Evolutionary conservation across 1,140 invertebrate genomes (phyloP), one percentile per base, ranked within the genome.

Genomic region (Diachasmimorpha longicaudata): DNA sequence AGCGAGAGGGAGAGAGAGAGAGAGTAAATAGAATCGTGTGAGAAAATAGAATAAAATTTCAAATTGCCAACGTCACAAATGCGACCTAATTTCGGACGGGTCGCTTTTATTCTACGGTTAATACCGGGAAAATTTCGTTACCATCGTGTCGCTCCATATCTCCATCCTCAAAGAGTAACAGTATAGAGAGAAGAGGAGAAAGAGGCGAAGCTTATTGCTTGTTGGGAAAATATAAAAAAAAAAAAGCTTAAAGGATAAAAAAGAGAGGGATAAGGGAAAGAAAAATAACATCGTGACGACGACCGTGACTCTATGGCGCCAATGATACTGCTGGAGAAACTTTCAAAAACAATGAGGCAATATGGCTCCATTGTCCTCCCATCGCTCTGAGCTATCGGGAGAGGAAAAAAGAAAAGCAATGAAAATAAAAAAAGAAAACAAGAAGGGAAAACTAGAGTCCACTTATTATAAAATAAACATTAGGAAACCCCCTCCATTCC

Each of bases 261-360:
- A 37, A 66, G 36, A 37, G 36, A 68, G 66, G 36, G 36, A 37
- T 16, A 37, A 39, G 31, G 36, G 36, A 39, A 68, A 36, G 36
- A 68, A 68, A 68, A 68, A 37, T 37, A 68, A 68, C 25, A 68
- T 68, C 66, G 66, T 68, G 66, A 68, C 66, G 66, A 39, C 66
- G 66, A 39, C 66, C 66, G 66, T 68, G 31, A 39, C 36, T 68
- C 66, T 39, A 68, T 68, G 66, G 66, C 66, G 66, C 66, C 66
- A 68, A 68, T 68, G 66, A 68, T 68, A 68, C 66, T 68, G 31
- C 13, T 31, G 25, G 66, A 68, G 66, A 68, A 68, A 68, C 66
- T 68, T 39, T 68, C 66, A 68, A 63, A 63, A 63, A 63, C 58
- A 63, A 68, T 68, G 66, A 68, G 36, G 66, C 66, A 68, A 68